Conservation (phyloP, 2,797 vertebrate species). For the Gallinago solitaria region DNA sequence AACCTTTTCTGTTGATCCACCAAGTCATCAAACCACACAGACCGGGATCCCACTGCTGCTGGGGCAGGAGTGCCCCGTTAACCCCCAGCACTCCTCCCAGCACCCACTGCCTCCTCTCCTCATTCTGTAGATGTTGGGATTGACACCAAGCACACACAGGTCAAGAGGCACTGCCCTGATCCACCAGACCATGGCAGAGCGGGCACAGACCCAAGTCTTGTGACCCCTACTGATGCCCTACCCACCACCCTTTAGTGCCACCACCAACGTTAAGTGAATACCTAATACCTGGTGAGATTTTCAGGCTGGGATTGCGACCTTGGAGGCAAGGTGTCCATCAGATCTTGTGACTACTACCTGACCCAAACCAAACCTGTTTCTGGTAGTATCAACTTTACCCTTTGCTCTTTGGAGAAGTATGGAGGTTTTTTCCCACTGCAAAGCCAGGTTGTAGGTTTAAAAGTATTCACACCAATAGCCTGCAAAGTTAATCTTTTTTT, state of each 20-base stretch:
- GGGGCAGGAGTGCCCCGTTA: too few species aligned
- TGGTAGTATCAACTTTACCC: neutral
- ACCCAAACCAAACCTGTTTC: neutral
- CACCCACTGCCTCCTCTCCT: neutral
- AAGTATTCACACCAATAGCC: neutral
- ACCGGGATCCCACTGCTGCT: neutral
- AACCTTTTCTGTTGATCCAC: neutral
- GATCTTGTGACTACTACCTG: neutral
- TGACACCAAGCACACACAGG: accelerated
- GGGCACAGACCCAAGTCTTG: neutral
- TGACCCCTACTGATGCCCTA: neutral
- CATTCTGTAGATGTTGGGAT: neutral
- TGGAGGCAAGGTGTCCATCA: neutral
- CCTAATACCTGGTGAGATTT: neutral
- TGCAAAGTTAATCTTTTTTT: neutral
- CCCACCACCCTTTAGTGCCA: neutral
- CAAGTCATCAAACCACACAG: neutral
- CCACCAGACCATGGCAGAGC: neutral
- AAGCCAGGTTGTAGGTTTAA: too few species aligned
- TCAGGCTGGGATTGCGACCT: neutral
- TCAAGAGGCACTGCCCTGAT: neutral
- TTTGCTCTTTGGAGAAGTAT: accelerated
- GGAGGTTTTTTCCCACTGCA: neutral
- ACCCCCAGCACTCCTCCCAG: neutral
- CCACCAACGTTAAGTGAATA: neutral